phyloP scores from a whole-genome alignment of 2,888 invertebrate species.

The Euzophera pinguis region DNA sequence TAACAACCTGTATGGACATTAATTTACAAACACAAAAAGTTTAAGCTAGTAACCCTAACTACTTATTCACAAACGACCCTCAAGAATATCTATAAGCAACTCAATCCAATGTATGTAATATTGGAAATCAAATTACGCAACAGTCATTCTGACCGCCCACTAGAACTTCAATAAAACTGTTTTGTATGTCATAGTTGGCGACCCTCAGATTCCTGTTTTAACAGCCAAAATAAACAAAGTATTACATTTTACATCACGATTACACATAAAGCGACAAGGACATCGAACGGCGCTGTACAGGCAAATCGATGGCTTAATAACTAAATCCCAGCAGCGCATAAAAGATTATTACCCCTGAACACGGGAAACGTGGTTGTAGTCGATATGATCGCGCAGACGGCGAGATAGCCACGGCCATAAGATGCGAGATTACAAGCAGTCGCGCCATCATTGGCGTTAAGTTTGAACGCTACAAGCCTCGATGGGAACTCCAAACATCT shows the following conservation, averaged over 20 bases:
- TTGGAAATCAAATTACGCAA: slow-evolving; percentile 21
- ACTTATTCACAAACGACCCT: background rate
- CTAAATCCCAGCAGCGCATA: slow-evolving; percentile 46
- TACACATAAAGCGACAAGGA: slow-evolving; percentile 4
- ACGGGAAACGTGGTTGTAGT: slow-evolving; percentile 41
- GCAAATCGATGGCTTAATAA: slow-evolving; percentile 44
- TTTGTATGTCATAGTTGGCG: slow-evolving; percentile 9
- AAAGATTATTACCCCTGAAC: slow-evolving; percentile 47
- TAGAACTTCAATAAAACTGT: slow-evolving; percentile 1
- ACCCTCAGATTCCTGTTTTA: slow-evolving; percentile 13
- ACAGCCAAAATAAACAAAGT: slow-evolving; percentile 8
- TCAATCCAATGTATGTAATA: background rate
- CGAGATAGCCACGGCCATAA: slow-evolving; percentile 36
- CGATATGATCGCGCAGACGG: slow-evolving; percentile 41
- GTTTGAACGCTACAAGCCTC: slow-evolving; percentile 39
- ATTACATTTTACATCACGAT: slow-evolving; percentile 8
- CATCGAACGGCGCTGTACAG: slow-evolving; percentile 1
- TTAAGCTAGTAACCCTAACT: background rate
- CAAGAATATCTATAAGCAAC: background rate
- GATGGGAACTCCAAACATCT: slow-evolving; percentile 57
- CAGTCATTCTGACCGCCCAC: slow-evolving; percentile 7
- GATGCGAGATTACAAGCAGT: slow-evolving; percentile 42
- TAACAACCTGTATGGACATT: too few species aligned
- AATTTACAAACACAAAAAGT: too few species aligned
- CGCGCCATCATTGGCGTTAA: slow-evolving; percentile 30